phyloP scores from a whole-genome alignment of 2,113 vertebrate genomes.

The Dinomys branickii region DNA sequence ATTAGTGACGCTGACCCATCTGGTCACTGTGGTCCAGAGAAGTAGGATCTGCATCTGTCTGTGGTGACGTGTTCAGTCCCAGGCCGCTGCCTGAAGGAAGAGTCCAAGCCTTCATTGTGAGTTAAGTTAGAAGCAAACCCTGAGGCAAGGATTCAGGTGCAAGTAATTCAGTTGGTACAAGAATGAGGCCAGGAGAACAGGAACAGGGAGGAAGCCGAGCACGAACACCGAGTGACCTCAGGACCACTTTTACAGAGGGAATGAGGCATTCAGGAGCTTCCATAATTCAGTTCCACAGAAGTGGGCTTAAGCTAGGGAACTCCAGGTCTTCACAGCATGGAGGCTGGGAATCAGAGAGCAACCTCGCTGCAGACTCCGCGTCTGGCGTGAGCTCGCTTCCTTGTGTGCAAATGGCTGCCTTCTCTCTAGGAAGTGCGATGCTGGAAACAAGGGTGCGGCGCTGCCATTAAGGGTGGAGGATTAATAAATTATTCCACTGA shows the following conservation, averaged over 20 bases:
- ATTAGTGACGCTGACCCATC: neutral
- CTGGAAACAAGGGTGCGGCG: neutral
- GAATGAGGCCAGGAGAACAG: neutral
- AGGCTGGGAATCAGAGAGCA: neutral
- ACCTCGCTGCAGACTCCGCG: neutral
- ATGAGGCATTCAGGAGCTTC: neutral
- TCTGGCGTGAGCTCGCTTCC: neutral
- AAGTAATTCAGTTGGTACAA: neutral
- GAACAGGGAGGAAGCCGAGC: neutral
- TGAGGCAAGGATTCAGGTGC: neutral
- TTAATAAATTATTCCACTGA: neutral
- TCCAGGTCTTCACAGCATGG: neutral
- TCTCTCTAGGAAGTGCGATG: neutral
- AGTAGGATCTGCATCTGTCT: neutral
- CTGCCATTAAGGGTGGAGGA: neutral
- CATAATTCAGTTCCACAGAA: neutral
- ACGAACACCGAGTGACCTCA: neutral
- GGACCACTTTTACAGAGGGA: neutral
- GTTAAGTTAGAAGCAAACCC: neutral
- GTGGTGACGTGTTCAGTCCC: neutral
- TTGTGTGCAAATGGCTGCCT: neutral
- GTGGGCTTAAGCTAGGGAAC: no score
- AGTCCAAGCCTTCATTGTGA: neutral
- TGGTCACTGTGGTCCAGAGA: neutral
- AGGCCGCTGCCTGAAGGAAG: rapidly evolving